Percentiles rank a stretch among this genome's conserved stretches.
phyloP scores from a whole-genome alignment of 2,797 vertebrate genomes.

The Poeciliopsis infans region DNA sequence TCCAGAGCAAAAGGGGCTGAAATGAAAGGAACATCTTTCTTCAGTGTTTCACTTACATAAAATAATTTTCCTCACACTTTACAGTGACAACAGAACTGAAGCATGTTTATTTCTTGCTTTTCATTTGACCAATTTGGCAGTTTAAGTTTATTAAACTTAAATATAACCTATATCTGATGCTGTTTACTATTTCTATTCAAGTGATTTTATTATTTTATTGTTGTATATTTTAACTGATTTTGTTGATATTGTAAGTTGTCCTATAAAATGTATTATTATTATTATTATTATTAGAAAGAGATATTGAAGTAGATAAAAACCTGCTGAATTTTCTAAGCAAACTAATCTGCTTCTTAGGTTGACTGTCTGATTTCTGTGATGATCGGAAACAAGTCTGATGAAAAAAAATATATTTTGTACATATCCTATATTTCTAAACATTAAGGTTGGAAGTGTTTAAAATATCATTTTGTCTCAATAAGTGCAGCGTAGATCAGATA shows the following conservation, averaged over 20 bases:
- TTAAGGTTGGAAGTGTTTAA: constrained; percentile 20
- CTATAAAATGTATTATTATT: too few species aligned
- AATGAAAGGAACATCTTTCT: background rate
- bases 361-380: background rate
- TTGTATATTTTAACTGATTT: too few species aligned
- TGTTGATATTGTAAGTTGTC: too few species aligned
- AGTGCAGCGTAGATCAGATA: constrained; percentile 27
- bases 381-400: background rate
- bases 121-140: background rate
- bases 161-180: too few species aligned
- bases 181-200: too few species aligned
- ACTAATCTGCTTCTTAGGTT: background rate
- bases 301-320: background rate
- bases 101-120: background rate
- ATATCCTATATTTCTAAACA: constrained; percentile 16
- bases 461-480: constrained; percentile 26
- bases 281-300: too few species aligned
- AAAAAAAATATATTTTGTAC: background rate
- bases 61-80: background rate
- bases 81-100: background rate
- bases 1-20: background rate
- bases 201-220: too few species aligned
- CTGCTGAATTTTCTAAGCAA: background rate
- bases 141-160: background rate
- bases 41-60: too few species aligned